Evolutionary conservation across 2,888 invertebrate species (phyloP).

Genomic region (Apoderus coryli): DNA sequence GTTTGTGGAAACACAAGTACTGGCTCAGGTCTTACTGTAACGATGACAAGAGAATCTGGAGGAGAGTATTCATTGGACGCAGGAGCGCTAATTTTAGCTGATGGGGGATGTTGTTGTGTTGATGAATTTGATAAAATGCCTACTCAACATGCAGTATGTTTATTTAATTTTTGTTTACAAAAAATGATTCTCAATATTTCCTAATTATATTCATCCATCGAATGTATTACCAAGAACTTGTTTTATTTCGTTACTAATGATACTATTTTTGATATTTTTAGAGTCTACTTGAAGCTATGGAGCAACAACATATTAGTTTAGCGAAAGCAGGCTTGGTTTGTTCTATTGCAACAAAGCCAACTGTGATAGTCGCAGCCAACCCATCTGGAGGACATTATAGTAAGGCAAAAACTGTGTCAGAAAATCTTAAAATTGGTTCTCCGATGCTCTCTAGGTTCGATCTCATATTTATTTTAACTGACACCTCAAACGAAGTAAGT

Average conservation of each 20-base stretch:
- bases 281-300: conserved; percentile 86
- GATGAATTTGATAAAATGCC: conserved; percentile 94
- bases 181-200: neutral
- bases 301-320: conserved; percentile 80
- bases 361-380: conserved; percentile 87
- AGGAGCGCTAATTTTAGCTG: conserved; percentile 73
- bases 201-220: no score
- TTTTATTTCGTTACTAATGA: conserved; percentile 5
- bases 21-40: conserved; percentile 64
- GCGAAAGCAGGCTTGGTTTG: conserved; percentile 82
- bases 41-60: conserved; percentile 57
- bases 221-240: no score
- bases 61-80: conserved; percentile 75
- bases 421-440: conserved; percentile 77
- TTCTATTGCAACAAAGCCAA: conserved; percentile 66
- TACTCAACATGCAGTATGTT: conserved; percentile 49
- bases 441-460: conserved; percentile 86
- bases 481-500: conserved; percentile 75
- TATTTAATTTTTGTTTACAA: neutral
- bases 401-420: conserved; percentile 70
- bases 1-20: conserved; percentile 84
- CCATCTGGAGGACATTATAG: conserved; percentile 82
- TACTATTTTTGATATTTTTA: conserved; percentile 25
- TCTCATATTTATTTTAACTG: conserved; percentile 78
- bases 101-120: conserved; percentile 82